Percentiles rank a stretch among this genome's conserved stretches.
Evolutionary conservation across 1,140 invertebrate genomes (phyloP).

Genomic region (Solen grandis): DNA sequence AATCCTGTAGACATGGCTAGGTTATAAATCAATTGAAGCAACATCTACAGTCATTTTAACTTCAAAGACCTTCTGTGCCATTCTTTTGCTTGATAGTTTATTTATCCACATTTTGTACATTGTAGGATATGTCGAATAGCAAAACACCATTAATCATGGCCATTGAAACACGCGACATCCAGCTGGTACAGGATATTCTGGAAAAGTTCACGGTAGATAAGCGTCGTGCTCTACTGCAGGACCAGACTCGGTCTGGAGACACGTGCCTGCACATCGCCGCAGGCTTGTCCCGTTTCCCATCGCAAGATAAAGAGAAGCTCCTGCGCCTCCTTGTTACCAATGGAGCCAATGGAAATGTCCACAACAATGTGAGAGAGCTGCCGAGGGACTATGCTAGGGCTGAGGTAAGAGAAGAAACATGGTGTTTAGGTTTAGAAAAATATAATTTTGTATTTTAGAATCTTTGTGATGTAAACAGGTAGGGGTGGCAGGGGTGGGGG

Average conservation of each 20-base stretch:
- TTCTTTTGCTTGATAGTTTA: too few species aligned
- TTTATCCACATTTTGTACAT: too few species aligned
- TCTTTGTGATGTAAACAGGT: too few species aligned
- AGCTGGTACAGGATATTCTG: slow-evolving; percentile 21
- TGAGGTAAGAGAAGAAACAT: too few species aligned
- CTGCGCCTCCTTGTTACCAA: slow-evolving; percentile 37
- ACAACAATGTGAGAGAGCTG: slow-evolving; percentile 48
- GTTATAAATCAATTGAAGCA: too few species aligned
- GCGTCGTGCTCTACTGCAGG: slow-evolving; percentile 26
- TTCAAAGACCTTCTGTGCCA: too few species aligned
- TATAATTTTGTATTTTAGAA: too few species aligned
- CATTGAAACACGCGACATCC: slow-evolving; percentile 38
- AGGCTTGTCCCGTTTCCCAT: slow-evolving; percentile 30
- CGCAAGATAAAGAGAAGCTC: slow-evolving; percentile 18
- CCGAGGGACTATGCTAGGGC: slow-evolving; percentile 36
- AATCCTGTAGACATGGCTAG: too few species aligned
- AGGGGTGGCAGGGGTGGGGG: too few species aligned
- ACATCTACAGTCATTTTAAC: too few species aligned
- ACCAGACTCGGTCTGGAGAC: slow-evolving; percentile 42
- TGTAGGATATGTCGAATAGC: slow-evolving; percentile 43
- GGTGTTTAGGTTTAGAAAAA: too few species aligned
- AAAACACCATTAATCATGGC: slow-evolving; percentile 46
- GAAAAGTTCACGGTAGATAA: slow-evolving; percentile 21
- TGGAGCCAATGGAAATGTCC: slow-evolving; percentile 40
- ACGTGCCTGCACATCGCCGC: slow-evolving; percentile 46